phyloP scores from a whole-genome alignment of 2,113 vertebrate species.

The Periophthalmodon schlosseri region DNA sequence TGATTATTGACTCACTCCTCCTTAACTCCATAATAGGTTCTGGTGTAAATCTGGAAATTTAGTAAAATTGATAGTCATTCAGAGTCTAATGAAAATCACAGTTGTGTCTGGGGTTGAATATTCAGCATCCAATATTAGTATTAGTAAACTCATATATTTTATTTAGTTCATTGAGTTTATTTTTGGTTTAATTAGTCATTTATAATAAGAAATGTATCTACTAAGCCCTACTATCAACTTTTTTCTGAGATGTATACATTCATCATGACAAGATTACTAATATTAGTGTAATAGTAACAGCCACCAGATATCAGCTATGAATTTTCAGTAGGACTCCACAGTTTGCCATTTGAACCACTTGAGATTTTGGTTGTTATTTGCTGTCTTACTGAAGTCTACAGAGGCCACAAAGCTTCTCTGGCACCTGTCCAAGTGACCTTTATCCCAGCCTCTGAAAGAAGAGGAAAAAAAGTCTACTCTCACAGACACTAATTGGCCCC shows the following conservation, averaged over 20 bases:
- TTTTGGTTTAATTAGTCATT: too few species aligned
- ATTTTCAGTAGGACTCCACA: constrained; percentile 11
- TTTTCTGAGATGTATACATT: background rate
- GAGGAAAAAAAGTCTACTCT: constrained; percentile 5
- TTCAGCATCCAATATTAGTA: too few species aligned
- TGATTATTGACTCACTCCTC: too few species aligned
- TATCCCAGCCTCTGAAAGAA: constrained; percentile 26
- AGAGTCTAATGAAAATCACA: too few species aligned
- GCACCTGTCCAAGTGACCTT: constrained; percentile 43
- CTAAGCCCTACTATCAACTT: background rate
- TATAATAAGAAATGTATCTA: background rate
- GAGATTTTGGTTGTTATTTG: constrained; percentile 40
- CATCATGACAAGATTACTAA: background rate
- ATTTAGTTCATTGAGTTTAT: too few species aligned
- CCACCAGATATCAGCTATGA: constrained; percentile 17
- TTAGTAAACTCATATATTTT: too few species aligned
- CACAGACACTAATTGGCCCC: constrained; percentile 27
- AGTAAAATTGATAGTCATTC: too few species aligned
- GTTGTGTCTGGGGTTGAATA: too few species aligned
- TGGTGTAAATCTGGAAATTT: too few species aligned
- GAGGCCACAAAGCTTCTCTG: background rate
- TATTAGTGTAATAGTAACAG: background rate
- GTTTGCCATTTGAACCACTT: constrained; percentile 43
- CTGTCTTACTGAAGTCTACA: constrained; percentile 13
- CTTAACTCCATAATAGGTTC: too few species aligned